These are phyloP conservation scores for Todus mexicanus DNA, from an alignment of 2,797 vertebrate genomes.

Conservation along the genomic window DNA sequence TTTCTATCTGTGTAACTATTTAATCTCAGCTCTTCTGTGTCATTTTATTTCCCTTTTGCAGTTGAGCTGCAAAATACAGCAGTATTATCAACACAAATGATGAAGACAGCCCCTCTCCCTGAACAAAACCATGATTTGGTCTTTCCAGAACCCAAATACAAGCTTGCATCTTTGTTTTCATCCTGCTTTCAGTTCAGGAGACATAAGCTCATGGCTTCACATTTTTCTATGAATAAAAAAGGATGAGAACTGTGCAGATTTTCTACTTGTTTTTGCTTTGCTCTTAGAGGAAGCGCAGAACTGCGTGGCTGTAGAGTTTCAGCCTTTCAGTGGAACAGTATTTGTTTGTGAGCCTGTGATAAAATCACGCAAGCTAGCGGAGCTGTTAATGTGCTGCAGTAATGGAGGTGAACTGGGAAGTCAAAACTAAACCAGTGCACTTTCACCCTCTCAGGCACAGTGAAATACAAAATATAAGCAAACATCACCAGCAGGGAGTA, in stretches of 20 bases:
- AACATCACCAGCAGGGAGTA: neutral
- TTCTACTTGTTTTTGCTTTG: neutral
- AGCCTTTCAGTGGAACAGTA: neutral
- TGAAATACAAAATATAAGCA: conserved; percentile 22
- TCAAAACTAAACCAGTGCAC: neutral
- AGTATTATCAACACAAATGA: neutral
- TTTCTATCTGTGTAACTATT: neutral
- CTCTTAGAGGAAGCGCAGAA: neutral
- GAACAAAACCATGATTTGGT: neutral
- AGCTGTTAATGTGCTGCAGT: neutral
- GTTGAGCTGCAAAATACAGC: neutral
- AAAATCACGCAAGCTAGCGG: neutral
- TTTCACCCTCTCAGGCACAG: neutral
- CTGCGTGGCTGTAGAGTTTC: neutral
- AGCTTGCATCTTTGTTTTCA: neutral
- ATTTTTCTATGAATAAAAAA: neutral
- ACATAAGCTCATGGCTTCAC: neutral
- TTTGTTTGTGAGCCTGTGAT: neutral
- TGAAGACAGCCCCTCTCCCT: neutral
- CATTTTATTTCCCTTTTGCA: neutral
- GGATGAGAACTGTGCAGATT: neutral
- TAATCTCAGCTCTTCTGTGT: neutral
- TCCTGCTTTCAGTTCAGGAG: neutral
- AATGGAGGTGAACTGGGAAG: neutral
- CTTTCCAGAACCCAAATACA: neutral